Base-by-base conservation (phyloP, 2,113 vertebrate species). In the Aspiorhynchus laticeps region DNA sequence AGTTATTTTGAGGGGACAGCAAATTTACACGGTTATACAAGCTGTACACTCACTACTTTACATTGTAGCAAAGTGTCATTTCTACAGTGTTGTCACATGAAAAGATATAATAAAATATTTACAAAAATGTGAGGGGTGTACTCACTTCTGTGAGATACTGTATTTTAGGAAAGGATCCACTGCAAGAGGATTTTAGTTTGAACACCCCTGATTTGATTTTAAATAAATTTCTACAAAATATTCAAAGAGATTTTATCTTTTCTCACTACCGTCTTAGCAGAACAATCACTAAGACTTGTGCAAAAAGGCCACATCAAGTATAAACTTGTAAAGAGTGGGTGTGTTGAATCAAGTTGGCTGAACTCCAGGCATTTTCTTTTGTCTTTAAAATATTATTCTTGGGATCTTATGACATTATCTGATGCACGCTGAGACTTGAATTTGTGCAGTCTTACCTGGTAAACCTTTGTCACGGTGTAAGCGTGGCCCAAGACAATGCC, bases 401-500 rank as follows among this genome's bases (percentile, higher is more conserved):
- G 7, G 2, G 3, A 80, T 15, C 0, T 28, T 6, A 24, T 59
- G 4, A 73, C 48, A n/a, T 59, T 59, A 36, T 51, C 33, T 21
- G 19, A 38, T 41, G 33, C 11, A 28, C 4, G 21, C 28, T 67
- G 43, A 83, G 24, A 61, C 19, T 12, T 9, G 12, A 59, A 48
- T 75, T 31, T 51, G 28, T 67, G 63, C 31, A 84, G 14, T 48
- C 75, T 75, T 90, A 97, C 97, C 95, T 95, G 92, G 86, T 92
- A 93, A 88, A 97, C 92, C 14, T 95, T 95, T 2, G 96, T 97
- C 77, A 98, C 88, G 3, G 96, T 93, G 86, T 96, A 98, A 63
- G 96, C 96, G 74, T 97, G 96, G 6, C 96, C 95, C 15, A 93
- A 84, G 76, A 97, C 96, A 88, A 97, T 41, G 48, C 97, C 95